Base-by-base conservation (phyloP, 2,888 invertebrate genomes). In the Drosophila algonquin region DNA sequence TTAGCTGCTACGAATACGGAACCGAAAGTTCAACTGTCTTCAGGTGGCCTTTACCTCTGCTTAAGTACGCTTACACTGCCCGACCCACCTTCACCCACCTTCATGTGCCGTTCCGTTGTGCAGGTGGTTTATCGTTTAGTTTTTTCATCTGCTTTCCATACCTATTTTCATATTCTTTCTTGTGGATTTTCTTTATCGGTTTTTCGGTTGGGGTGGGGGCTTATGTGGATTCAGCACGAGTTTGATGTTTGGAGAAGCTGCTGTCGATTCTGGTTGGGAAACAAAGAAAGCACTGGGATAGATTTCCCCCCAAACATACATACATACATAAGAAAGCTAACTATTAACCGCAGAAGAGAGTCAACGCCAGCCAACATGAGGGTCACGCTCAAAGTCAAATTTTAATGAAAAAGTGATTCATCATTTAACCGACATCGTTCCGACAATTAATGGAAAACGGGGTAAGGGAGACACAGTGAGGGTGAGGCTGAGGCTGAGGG, bases 321-420 rank as follows among this genome's bases (percentile, higher is more conserved):
- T 18, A 18, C 32, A 47, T 70, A 50, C 54, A 54, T 53, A 24
- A 57, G 46, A 63, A 48, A 30, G 45, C 65, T 46, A 68, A 51
- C 53, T 56, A 65, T 71, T 63, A 67, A 63, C 60, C 74, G 53
- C 64, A 75, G 50, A 77, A 68, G 72, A 68, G 72, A 89, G 85
- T 80, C 85, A 76, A 74, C 65, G 64, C 56, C 52, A 63, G 68
- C 69, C 63, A 80, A 78, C 77, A 89, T 89, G 82, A 76, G 89
- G 91, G 91, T 91, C 90, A 90, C 85, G 83, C 82, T 82, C 79
- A 76, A 71, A 86, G 89, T 88, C 83, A 85, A 86, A 81, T 81
- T 86, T 86, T 87, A 90, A 87, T 90, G 86, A 84, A 86, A 87
- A 90, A 83, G 87, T 88, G 90, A 90, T 90, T 90, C 86, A 90